Conservation (phyloP, 2,888 invertebrate genomes). For the Tinea pellionella region DNA sequence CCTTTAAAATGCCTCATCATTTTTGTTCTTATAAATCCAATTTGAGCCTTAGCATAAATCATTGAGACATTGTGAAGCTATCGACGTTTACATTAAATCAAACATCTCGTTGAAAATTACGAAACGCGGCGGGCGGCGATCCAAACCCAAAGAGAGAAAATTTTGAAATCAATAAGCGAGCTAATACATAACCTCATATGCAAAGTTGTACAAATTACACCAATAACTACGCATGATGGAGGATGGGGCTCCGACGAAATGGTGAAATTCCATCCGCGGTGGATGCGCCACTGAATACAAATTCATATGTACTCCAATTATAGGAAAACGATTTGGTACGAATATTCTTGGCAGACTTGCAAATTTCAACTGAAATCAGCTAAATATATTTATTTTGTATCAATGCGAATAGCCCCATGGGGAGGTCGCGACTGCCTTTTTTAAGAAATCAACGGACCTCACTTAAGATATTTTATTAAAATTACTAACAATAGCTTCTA, state of each 20-base stretch:
- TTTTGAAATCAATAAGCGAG: constrained; percentile 8
- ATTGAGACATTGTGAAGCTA: not conserved
- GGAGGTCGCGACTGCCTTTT: not conserved
- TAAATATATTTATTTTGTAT: constrained; percentile 66
- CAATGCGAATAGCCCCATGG: constrained; percentile 23
- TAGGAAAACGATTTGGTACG: constrained; percentile 70
- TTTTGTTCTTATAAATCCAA: not conserved
- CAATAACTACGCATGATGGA: constrained; percentile 66
- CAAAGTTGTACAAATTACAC: constrained; percentile 54
- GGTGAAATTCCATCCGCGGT: constrained; percentile 61
- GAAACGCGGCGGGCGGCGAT: no score
- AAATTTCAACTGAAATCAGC: constrained; percentile 65
- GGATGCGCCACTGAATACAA: constrained; percentile 68
- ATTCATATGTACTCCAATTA: constrained; percentile 71
- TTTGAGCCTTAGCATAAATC: not conserved
- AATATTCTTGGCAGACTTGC: constrained; percentile 70
- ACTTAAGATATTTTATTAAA: no score
- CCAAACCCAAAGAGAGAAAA: not conserved
- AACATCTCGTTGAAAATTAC: not conserved
- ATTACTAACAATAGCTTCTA: no score
- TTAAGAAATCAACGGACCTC: not conserved
- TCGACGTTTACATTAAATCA: not conserved
- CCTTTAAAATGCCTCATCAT: not conserved
- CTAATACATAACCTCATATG: constrained; percentile 20
- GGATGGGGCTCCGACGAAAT: constrained; percentile 55